phyloP scores from a whole-genome alignment of 2,888 invertebrate species.

The Eristalis arbustorum region DNA sequence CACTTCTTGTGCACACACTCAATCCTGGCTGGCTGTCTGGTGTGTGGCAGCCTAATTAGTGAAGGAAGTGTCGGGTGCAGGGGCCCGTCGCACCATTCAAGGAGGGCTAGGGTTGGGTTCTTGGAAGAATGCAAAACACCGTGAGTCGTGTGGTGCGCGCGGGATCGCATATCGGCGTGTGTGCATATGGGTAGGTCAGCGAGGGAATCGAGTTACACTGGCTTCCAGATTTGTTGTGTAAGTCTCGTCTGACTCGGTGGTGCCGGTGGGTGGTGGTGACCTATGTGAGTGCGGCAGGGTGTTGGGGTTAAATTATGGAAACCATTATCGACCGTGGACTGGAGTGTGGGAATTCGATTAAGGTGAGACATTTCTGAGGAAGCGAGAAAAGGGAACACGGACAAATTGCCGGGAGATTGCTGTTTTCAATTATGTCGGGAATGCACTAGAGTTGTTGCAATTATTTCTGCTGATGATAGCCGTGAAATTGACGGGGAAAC shows the following conservation, averaged over 20 bases:
- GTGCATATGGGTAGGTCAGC: conserved; percentile 9
- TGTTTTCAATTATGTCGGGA: background rate
- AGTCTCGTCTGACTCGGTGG: background rate
- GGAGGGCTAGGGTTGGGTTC: conserved; percentile 18
- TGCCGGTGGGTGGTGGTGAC: conserved; percentile 18
- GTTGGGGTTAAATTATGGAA: conserved; percentile 38
- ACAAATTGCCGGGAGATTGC: background rate
- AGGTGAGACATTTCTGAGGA: conserved; percentile 8
- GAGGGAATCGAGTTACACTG: conserved; percentile 55
- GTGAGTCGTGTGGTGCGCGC: conserved; percentile 7
- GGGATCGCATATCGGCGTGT: conserved; percentile 43
- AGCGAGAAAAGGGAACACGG: background rate
- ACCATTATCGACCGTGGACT: background rate
- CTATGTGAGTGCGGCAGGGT: conserved; percentile 6
- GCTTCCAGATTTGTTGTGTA: conserved; percentile 45
- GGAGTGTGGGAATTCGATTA: conserved; percentile 42
- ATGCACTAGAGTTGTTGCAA: background rate
- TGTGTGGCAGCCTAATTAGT: conserved; percentile 5
- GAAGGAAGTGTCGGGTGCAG: conserved; percentile 8
- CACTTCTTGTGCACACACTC: conserved; percentile 1
- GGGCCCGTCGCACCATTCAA: background rate
- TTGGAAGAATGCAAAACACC: conserved; percentile 8
- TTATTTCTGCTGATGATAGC: background rate
- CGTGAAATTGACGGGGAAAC: background rate
- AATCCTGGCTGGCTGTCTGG: background rate